Base-by-base conservation (phyloP, 2,888 invertebrate species). In the Notocelia uddmanniana region DNA sequence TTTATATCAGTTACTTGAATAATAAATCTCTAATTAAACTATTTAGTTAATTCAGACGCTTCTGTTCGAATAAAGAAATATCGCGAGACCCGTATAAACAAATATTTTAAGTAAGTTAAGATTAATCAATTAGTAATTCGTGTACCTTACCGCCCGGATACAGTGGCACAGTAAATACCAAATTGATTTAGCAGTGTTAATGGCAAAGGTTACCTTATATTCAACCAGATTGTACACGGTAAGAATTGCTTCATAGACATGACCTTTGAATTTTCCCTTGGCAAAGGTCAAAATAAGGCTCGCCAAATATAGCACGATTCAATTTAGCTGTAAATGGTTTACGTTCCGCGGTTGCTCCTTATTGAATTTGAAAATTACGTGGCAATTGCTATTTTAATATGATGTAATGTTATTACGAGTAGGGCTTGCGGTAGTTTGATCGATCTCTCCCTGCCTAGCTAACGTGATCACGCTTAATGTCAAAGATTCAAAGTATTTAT, bases 291-390 rank as follows among this genome's bases (percentile, higher is more conserved):
- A 55, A 3, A 18, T 41, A 31, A 58, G 64, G 37, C 50, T 52
- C 26, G 13, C 37, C 69, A 21, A 64, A 55, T 57, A 57, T 69
- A 54, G 54, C 57, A 23, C 19, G 57, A 64, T 70, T 41, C 34
- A 58, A 64, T 70, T 64, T 63, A 9, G 21, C 15, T 11, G 37
- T 70, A 70, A 70, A 64, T 26, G 48, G 48, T 37, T 70, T 64
- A 58, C 58, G 41, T 59, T 37, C 58, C 34, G 48, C 21, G 15
- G 31, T 18, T 9, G 23, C 2, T 48, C 26, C 31, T 64, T 64
- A 59, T 70, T 70, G 11, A 31, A 41, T 64, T 52, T 18, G 34
- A 50, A 58, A 69, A 63, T 50, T 19, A 64, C 13, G 19, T n/a
- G 57, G 19, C 26, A 31, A 62, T 62, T 62, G 50, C 31, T 55